These are phyloP conservation scores for Hestina assimilis DNA, from an alignment of 1,140 invertebrate genomes.

Conservation along the genomic window DNA sequence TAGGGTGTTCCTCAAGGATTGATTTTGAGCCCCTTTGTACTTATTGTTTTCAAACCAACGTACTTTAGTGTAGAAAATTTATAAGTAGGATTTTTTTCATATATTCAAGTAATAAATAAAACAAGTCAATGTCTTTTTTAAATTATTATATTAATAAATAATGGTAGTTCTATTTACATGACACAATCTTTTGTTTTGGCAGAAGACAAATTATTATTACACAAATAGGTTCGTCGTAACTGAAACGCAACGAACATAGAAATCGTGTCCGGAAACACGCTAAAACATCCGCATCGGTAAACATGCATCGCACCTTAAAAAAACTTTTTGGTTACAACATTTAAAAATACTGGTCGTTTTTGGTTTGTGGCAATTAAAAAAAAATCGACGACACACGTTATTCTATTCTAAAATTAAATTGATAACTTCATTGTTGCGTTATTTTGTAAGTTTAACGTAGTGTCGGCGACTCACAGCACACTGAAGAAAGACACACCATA, in stretches of 20 bases:
- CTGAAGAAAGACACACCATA: conserved; percentile 51
- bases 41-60: too few relatives aligned
- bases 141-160: conserved; percentile 79
- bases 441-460: conserved; percentile 14
- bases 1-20: too few relatives aligned
- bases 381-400: conserved; percentile 26
- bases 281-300: conserved; percentile 47
- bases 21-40: too few relatives aligned
- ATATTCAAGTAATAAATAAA: conserved; percentile 43
- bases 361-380: conserved; percentile 46
- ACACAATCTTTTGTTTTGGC: conserved; percentile 78
- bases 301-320: conserved; percentile 25
- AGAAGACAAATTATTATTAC: conserved; percentile 75
- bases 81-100: neutral
- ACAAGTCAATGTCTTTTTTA: conserved; percentile 60
- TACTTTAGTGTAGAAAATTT: too few relatives aligned
- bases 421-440: conserved; percentile 11
- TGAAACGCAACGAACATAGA: conserved; percentile 43
- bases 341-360: conserved; percentile 73
- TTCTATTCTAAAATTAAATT: conserved; percentile 10
- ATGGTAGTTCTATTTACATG: conserved; percentile 79
- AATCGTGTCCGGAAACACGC: conserved; percentile 32
- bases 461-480: conserved; percentile 43
- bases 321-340: conserved; percentile 65
- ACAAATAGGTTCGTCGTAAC: conserved; percentile 60